Percentiles rank a stretch among this genome's conserved stretches.
phyloP scores from a whole-genome alignment of 2,797 vertebrate genomes.

The Enteromius treurensis region DNA sequence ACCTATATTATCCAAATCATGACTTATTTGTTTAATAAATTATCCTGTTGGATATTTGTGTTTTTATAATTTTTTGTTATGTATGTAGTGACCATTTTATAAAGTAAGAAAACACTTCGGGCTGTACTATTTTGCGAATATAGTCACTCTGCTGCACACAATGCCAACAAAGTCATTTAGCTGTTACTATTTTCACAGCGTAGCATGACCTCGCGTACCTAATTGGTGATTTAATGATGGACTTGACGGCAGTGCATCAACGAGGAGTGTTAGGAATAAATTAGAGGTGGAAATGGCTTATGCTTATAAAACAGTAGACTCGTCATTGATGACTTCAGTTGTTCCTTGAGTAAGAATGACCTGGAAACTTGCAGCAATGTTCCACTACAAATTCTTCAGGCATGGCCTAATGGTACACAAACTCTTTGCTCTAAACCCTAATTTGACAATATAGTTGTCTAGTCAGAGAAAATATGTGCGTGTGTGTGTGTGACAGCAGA shows the following conservation, averaged over 20 bases:
- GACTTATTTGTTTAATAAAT: neutral
- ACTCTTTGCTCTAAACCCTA: conserved; percentile 13
- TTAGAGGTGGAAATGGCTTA: neutral
- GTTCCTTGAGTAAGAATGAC: neutral
- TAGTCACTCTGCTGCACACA: neutral
- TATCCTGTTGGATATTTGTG: neutral
- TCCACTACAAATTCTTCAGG: conserved; percentile 5
- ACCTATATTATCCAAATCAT: neutral
- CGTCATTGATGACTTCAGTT: neutral
- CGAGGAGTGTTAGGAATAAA: neutral
- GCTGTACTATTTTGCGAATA: neutral
- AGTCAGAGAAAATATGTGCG: conserved; percentile 25
- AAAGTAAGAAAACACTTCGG: neutral
- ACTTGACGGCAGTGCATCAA: neutral
- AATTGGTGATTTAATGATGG: conserved; percentile 3
- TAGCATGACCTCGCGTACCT: neutral
- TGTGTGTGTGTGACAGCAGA: conserved; percentile 47
- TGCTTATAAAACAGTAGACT: neutral
- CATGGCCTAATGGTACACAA: conserved; percentile 15
- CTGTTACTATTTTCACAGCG: neutral
- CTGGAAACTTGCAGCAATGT: conserved; percentile 7
- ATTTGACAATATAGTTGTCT: conserved; percentile 27
- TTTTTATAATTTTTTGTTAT: neutral
- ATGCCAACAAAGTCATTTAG: neutral
- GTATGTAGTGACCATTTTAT: neutral